phyloP scores from a whole-genome alignment of 2,888 invertebrate species.

The Lathronympha strigana region DNA sequence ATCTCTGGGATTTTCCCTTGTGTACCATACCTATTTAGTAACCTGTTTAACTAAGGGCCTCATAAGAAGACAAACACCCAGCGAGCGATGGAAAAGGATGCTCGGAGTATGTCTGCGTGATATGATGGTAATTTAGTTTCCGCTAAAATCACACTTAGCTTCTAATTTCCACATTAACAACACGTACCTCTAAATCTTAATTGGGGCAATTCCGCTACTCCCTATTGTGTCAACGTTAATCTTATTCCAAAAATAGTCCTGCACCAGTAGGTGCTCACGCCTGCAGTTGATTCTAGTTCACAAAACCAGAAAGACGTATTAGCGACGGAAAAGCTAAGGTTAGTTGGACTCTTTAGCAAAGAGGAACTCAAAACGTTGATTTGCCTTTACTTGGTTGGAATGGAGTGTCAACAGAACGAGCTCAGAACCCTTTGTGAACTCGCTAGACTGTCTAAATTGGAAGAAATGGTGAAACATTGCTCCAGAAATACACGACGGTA shows the following conservation, averaged over 20 bases:
- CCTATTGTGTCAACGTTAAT: conserved; percentile 5
- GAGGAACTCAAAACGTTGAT: conserved; percentile 12
- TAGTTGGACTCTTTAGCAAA: not conserved
- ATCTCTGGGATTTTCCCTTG: too few relatives aligned
- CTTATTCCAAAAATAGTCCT: conserved; percentile 17
- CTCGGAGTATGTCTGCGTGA: too few relatives aligned
- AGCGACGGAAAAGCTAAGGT: not conserved
- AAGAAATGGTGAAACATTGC: conserved; percentile 30
- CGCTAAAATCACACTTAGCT: not conserved
- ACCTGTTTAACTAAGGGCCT: too few relatives aligned
- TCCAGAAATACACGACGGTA: conserved; percentile 11
- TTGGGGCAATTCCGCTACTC: not conserved
- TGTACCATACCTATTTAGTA: too few relatives aligned
- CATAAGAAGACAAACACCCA: too few relatives aligned
- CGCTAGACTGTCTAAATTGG: conserved; percentile 33
- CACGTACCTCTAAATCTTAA: not conserved
- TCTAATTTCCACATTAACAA: not conserved
- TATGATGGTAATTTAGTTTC: not conserved
- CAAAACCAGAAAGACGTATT: not conserved
- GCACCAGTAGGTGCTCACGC: conserved; percentile 12
- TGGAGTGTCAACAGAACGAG: conserved; percentile 25
- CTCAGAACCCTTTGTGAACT: conserved; percentile 12
- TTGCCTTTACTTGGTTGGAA: conserved; percentile 20
- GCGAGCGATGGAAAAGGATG: too few relatives aligned
- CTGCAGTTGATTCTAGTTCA: conserved; percentile 10